These are phyloP conservation scores for Philopotamus ludificatus DNA, from an alignment of 1,140 invertebrate species.

Conservation along the genomic window DNA sequence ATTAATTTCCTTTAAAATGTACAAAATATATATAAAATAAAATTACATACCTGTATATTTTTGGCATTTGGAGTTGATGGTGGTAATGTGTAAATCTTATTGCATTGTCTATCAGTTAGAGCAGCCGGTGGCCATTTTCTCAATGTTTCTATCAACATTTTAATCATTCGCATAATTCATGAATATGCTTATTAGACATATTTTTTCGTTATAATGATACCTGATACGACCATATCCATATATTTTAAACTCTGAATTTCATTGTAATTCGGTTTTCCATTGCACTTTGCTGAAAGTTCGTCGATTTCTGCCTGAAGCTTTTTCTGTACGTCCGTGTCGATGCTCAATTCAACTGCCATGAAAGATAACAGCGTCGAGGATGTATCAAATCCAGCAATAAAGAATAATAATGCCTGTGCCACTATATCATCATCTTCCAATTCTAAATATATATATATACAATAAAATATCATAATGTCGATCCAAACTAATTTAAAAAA, in stretches of 20 bases:
- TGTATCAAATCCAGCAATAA: constrained; percentile 47
- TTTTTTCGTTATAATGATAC: neutral
- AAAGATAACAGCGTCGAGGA: constrained; percentile 49
- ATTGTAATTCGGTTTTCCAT: constrained; percentile 45
- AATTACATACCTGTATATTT: constrained; percentile 14
- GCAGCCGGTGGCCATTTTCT: constrained; percentile 59
- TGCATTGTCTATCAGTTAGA: constrained; percentile 53
- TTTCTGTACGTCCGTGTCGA: constrained; percentile 52
- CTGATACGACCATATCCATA: constrained; percentile 21
- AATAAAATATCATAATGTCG: neutral
- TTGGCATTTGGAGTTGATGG: constrained; percentile 32
- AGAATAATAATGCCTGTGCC: constrained; percentile 42
- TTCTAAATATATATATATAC: neutral
- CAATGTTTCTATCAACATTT: constrained; percentile 51
- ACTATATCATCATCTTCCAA: constrained; percentile 38
- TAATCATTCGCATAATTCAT: neutral
- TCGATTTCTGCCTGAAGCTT: constrained; percentile 50
- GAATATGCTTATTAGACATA: neutral
- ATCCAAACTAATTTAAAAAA: neutral
- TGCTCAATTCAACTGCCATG: constrained; percentile 50
- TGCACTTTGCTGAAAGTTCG: constrained; percentile 37
- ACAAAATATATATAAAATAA: neutral
- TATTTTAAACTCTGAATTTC: constrained; percentile 48
- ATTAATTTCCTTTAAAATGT: neutral
- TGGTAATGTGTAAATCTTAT: constrained; percentile 46